Percentiles rank a stretch among this genome's conserved stretches.
Evolutionary conservation across 2,113 vertebrate genomes (phyloP).

Genomic region (Bambusicola thoracicus): DNA sequence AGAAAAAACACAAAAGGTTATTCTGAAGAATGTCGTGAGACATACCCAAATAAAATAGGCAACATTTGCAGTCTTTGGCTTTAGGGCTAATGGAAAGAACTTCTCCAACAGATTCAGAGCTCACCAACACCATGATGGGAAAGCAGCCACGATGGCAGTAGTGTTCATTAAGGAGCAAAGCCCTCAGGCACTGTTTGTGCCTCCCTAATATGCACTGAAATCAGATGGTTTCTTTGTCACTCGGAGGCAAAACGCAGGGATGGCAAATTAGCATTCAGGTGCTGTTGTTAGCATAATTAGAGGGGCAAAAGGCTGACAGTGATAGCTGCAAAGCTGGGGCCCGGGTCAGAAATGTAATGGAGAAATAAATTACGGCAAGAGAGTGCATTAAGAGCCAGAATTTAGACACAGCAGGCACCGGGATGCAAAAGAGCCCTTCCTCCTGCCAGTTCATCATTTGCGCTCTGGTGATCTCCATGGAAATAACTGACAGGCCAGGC

Average conservation of each 20-base stretch:
- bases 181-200: accelerated
- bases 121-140: not conserved
- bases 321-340: conserved; percentile 25
- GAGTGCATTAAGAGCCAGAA: conserved; percentile 18
- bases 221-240: not conserved
- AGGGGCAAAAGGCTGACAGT: conserved; percentile 49
- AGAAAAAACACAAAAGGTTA: not conserved
- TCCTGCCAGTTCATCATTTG: conserved; percentile 69
- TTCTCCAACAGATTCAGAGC: not conserved
- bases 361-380: conserved; percentile 73
- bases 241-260: conserved; percentile 35
- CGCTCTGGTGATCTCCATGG: conserved; percentile 69
- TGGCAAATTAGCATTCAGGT: conserved; percentile 66
- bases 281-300: conserved; percentile 49
- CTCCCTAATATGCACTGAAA: not conserved
- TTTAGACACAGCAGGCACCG: conserved; percentile 8
- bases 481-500: conserved; percentile 58
- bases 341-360: conserved; percentile 52
- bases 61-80: not conserved
- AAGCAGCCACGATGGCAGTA: not conserved
- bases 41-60: not conserved
- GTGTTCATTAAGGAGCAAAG: not conserved
- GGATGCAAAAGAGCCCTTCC: conserved; percentile 11
- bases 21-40: not conserved
- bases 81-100: not conserved